These are phyloP conservation scores for Lycia hirtaria DNA, from an alignment of 2,888 invertebrate genomes.

Conservation along the genomic window DNA sequence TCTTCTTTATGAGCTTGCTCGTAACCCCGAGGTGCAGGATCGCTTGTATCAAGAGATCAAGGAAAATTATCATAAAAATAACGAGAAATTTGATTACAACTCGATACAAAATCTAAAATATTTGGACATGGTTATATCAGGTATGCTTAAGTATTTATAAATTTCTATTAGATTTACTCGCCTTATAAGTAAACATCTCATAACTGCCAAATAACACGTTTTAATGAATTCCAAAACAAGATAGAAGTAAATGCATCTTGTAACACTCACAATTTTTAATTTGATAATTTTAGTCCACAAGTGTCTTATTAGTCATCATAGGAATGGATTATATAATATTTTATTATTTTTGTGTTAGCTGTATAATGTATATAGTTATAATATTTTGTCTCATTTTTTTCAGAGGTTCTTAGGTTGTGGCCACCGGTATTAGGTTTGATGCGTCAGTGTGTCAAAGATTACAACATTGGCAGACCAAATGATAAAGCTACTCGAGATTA, in stretches of 20 bases:
- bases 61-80: conserved; percentile 51
- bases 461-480: conserved; percentile 19
- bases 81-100: conserved; percentile 74
- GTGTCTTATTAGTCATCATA: too few species aligned
- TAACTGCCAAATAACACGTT: too few species aligned
- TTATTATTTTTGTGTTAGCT: too few species aligned
- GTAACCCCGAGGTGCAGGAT: conserved; percentile 61
- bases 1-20: conserved; percentile 58
- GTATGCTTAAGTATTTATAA: neutral
- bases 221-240: too few species aligned
- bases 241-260: too few species aligned
- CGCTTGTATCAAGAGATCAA: conserved; percentile 59
- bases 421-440: conserved; percentile 68
- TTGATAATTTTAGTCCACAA: too few species aligned
- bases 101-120: conserved; percentile 44
- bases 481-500: conserved; percentile 49
- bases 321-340: too few species aligned
- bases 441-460: conserved; percentile 64
- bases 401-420: conserved; percentile 79
- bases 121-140: conserved; percentile 25
- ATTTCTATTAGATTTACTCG: neutral
- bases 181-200: too few species aligned
- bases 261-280: too few species aligned
- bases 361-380: too few species aligned
- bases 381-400: conserved; percentile 6